phyloP scores from a whole-genome alignment of 2,797 vertebrate species.

The Enteromius radiatus region DNA sequence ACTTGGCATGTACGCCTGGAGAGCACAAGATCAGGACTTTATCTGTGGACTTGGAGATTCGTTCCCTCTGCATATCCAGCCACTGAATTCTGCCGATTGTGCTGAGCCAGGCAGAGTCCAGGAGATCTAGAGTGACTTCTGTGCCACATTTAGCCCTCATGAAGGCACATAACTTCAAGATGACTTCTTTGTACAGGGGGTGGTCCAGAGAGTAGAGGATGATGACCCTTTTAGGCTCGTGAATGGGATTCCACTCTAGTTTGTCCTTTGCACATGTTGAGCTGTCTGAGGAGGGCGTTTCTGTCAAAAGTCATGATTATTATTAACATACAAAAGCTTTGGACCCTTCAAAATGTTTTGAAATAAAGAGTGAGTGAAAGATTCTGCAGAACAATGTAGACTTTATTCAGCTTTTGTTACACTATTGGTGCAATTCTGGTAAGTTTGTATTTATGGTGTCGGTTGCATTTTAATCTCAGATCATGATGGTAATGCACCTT shows the following conservation, averaged over 20 bases:
- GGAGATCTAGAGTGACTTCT: slow-evolving; percentile 87
- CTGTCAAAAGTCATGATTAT: slow-evolving; percentile 24
- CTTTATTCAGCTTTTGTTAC: neutral
- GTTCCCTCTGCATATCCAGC: slow-evolving; percentile 86
- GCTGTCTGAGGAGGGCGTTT: neutral
- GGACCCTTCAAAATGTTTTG: neutral
- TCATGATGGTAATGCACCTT: too few relatives aligned
- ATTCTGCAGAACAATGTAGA: neutral
- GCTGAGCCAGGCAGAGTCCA: slow-evolving; percentile 83
- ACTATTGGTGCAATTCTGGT: neutral
- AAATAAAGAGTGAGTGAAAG: neutral
- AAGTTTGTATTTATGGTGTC: neutral
- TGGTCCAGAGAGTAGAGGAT: slow-evolving; percentile 93
- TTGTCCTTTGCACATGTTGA: slow-evolving; percentile 3
- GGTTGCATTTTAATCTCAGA: too few relatives aligned
- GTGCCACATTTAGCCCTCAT: slow-evolving; percentile 84
- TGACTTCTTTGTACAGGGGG: slow-evolving; percentile 84
- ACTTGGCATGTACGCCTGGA: slow-evolving; percentile 88
- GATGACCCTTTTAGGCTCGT: slow-evolving; percentile 79
- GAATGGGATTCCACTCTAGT: slow-evolving; percentile 35
- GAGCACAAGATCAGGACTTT: slow-evolving; percentile 93
- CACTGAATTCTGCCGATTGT: slow-evolving; percentile 85
- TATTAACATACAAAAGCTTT: neutral
- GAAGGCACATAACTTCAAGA: slow-evolving; percentile 90
- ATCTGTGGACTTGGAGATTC: slow-evolving; percentile 81